A percentile compares a stretch with the other conserved stretches of the same genome.
These are phyloP conservation scores for Sardina pilchardus DNA, from an alignment of 2,113 vertebrate genomes.

Conservation along the genomic window DNA sequence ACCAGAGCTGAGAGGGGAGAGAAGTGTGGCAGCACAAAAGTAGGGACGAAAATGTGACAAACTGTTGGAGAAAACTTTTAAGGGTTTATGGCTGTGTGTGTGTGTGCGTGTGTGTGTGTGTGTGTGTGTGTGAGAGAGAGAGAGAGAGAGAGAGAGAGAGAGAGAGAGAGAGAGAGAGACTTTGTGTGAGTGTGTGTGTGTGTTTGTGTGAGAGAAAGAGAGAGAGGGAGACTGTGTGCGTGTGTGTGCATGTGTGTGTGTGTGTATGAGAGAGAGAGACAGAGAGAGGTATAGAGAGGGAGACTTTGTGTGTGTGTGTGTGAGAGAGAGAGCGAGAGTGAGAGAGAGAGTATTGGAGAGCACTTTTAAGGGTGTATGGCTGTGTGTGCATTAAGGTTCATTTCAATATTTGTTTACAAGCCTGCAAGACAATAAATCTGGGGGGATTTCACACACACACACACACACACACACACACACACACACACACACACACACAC, in stretches of 20 bases:
- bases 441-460: not conserved
- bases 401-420: conserved; percentile 54
- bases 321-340: not conserved
- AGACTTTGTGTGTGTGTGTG: not conserved
- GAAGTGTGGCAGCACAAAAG: not conserved
- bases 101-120: conserved; percentile 14
- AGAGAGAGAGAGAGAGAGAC: not conserved
- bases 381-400: conserved; percentile 41
- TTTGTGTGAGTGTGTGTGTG: not conserved
- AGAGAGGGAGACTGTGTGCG: not conserved
- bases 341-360: not conserved
- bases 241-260: not conserved
- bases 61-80: too few species aligned
- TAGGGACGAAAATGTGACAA: not conserved
- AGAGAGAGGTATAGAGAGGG: not conserved
- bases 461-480: not conserved
- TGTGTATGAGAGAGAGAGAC: conserved; percentile 1
- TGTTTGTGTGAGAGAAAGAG: not conserved
- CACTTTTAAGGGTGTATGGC: conserved; percentile 27
- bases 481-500: not conserved
- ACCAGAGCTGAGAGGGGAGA: not conserved
- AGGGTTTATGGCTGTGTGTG: not conserved
- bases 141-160: too few species aligned
- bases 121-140: conserved; percentile 5
- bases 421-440: conserved; percentile 37